Evolutionary conservation across 2,113 vertebrate genomes (phyloP), one percentile per base, ranked within the genome.

Genomic region (Epinephelus fuscoguttatus): DNA sequence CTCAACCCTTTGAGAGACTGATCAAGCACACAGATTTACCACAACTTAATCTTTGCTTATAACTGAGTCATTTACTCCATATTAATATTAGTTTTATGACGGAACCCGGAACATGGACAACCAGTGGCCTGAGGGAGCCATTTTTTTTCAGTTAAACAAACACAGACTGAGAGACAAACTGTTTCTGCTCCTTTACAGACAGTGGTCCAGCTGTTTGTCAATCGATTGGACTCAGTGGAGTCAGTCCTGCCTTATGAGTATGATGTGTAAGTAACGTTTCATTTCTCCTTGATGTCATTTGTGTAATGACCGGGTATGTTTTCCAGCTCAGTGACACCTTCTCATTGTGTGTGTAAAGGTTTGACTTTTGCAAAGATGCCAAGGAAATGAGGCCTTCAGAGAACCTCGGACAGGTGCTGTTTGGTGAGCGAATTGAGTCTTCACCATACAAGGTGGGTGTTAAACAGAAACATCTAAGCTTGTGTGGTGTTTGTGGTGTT

Each of bases 161-260:
- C 19, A 3, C 6, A 25, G 2, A 57, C 10, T 69, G 1, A 69
- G 11, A 17, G 18, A 45, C 1, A 19, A 62, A 63, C 17, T 64
- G 18, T n/a, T 27, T 70, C 37, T 74, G 10, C 72, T 47, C 82
- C 63, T 92, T 94, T 94, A 59, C 94, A 99, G 98, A 94, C 94
- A 81, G 75, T 73, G 14, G 98, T 99, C 66, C 95, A 99, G 90
- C 92, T 99, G 23, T 99, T 98, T 89, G 98, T 99, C 80, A 99
- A 99, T 89, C 96, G 98, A n/a, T 93, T 99, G 89, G 98, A 99
- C 92, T 99, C 98, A 0, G 98, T 99, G 66, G 98, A 99, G 90
- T 99, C 98, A n/a, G 98, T 99, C 74, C 96, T 99, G 82, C 98
- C 98, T 61, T 99, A 99, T 0, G 98, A 99, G 87, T 99, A 99